Percentiles rank a stretch among this genome's conserved stretches.
These are phyloP conservation scores for Cherax quadricarinatus DNA, from an alignment of 1,140 invertebrate species.

Conservation along the genomic window DNA sequence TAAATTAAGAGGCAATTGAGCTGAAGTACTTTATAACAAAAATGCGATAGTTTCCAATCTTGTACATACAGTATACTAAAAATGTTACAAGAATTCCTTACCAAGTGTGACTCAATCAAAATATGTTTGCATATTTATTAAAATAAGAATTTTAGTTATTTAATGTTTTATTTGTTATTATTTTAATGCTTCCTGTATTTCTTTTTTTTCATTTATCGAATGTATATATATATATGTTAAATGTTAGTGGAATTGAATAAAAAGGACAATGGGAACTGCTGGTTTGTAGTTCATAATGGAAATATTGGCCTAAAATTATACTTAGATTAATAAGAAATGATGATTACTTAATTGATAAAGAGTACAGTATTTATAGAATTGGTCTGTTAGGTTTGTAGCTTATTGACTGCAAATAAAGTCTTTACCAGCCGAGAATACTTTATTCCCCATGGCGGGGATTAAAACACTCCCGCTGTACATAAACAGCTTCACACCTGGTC, in stretches of 20 bases:
- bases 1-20: no score
- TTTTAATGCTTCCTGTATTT: not conserved
- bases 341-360: not conserved
- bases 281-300: not conserved
- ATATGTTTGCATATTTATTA: not conserved
- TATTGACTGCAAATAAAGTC: not conserved
- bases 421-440: not conserved
- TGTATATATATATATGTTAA: no score
- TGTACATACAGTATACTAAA: no score
- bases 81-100: not conserved
- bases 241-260: not conserved
- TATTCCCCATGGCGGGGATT: no score
- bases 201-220: not conserved
- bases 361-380: not conserved
- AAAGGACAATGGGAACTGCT: not conserved
- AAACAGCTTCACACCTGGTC: no score
- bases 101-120: not conserved
- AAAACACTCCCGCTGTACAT: no score
- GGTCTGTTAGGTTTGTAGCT: not conserved
- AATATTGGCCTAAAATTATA: not conserved
- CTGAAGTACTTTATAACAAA: no score
- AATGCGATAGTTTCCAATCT: no score
- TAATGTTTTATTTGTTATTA: not conserved
- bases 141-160: not conserved
- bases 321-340: not conserved